phyloP scores from a whole-genome alignment of 2,888 invertebrate species.

The Drosophila kokeensis region DNA sequence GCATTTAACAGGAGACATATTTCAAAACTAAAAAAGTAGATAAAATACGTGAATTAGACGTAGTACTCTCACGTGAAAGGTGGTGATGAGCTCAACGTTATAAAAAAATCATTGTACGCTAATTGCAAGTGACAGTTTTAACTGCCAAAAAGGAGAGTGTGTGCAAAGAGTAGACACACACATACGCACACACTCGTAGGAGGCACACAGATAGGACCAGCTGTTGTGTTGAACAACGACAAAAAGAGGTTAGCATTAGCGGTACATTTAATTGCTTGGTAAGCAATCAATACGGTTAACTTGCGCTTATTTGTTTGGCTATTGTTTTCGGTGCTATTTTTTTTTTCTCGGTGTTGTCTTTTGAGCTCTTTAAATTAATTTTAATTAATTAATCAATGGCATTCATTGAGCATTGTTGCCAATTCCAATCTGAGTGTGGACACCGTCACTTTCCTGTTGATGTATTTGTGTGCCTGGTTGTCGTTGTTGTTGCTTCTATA shows the following conservation, averaged over 20 bases:
- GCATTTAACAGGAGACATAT: constrained; percentile 56
- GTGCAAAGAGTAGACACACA: constrained; percentile 24
- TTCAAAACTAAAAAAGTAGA: constrained; percentile 23
- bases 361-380: constrained; percentile 36
- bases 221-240: constrained; percentile 62
- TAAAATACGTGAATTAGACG: neutral
- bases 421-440: constrained; percentile 24
- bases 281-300: constrained; percentile 68
- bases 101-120: constrained; percentile 19
- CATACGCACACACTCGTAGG: constrained; percentile 2
- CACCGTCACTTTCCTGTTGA: constrained; percentile 30
- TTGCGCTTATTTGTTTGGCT: constrained; percentile 46
- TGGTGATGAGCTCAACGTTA: constrained; percentile 30
- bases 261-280: constrained; percentile 65
- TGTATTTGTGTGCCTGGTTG: constrained; percentile 11
- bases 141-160: constrained; percentile 46
- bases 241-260: constrained; percentile 59
- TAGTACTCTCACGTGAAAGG: constrained; percentile 5
- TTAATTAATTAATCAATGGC: constrained; percentile 40
- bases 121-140: constrained; percentile 57
- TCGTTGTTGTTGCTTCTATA: constrained; percentile 17
- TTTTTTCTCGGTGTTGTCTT: constrained; percentile 8
- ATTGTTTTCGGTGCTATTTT: constrained; percentile 13
- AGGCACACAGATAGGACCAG: constrained; percentile 43
- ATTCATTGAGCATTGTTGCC: constrained; percentile 30